phyloP scores from a whole-genome alignment of 2,888 invertebrate species.

The Dorcus hopei region DNA sequence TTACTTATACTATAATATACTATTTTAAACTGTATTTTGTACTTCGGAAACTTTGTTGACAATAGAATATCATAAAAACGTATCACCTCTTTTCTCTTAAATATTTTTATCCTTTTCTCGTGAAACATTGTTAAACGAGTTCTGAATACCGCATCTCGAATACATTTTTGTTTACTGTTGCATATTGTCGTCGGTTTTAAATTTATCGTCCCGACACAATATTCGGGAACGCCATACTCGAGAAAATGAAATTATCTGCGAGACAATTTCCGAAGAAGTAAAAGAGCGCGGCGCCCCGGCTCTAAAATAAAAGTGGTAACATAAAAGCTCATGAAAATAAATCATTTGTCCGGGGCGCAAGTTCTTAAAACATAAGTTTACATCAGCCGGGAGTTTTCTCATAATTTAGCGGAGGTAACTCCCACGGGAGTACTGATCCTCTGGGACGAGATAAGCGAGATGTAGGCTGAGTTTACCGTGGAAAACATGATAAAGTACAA shows the following conservation, averaged over 20 bases:
- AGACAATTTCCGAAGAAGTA: neutral
- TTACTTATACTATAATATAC: too few relatives aligned
- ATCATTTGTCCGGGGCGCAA: constrained; percentile 16
- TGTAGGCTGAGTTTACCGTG: constrained; percentile 12
- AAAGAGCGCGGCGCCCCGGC: constrained; percentile 14
- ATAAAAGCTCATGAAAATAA: constrained; percentile 19
- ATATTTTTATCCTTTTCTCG: too few relatives aligned
- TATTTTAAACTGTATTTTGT: too few relatives aligned
- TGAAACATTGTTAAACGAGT: too few relatives aligned
- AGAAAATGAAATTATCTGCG: neutral
- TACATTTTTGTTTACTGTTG: too few relatives aligned
- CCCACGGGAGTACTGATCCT: constrained; percentile 18
- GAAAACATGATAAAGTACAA: constrained; percentile 29
- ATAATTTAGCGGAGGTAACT: constrained; percentile 32
- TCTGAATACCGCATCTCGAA: too few relatives aligned
- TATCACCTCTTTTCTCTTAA: too few relatives aligned
- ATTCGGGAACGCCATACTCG: neutral
- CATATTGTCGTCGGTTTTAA: too few relatives aligned
- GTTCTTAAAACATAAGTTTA: constrained; percentile 34
- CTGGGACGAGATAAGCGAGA: constrained; percentile 15
- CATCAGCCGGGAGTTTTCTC: constrained; percentile 32
- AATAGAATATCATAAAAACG: too few relatives aligned
- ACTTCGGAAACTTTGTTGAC: too few relatives aligned
- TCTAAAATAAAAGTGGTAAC: constrained; percentile 17
- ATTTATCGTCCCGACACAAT: too few relatives aligned